Evolutionary conservation across 2,113 vertebrate genomes (phyloP).

Genomic region (Gopherus evgoodei): DNA sequence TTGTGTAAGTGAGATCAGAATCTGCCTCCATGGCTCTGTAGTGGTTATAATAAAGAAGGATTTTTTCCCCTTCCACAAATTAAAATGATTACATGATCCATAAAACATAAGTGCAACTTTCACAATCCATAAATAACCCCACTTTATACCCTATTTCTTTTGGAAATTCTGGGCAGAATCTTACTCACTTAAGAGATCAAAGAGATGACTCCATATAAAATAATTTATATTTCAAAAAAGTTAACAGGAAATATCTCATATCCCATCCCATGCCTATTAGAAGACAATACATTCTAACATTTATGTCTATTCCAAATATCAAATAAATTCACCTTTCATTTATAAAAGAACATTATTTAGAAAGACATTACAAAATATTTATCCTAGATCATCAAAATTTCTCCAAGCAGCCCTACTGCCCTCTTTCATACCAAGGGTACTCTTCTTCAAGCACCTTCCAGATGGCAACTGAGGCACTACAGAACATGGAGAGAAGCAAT

Average conservation of each 20-base stretch:
- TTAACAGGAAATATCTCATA: no score
- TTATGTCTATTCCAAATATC: not conserved
- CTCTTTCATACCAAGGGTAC: not conserved
- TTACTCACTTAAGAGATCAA: not conserved
- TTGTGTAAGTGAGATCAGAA: not conserved
- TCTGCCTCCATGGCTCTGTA: not conserved
- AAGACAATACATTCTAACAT: not conserved
- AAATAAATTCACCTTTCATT: not conserved
- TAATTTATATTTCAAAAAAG: no score
- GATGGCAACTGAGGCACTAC: not conserved
- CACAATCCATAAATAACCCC: not conserved
- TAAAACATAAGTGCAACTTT: not conserved
- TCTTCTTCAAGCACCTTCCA: not conserved
- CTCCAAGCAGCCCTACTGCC: not conserved
- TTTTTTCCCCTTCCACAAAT: not conserved
- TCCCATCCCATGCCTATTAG: not conserved
- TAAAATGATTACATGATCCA: not conserved
- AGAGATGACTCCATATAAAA: not conserved
- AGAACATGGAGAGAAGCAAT: not conserved
- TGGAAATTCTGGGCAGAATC: not conserved
- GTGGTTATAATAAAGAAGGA: not conserved
- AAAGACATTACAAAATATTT: not conserved
- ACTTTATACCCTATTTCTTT: not conserved
- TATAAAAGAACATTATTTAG: not conserved
- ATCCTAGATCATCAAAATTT: not conserved